Base-by-base conservation (phyloP, 2,113 vertebrate species). In the Nyctereutes procyonoides region DNA sequence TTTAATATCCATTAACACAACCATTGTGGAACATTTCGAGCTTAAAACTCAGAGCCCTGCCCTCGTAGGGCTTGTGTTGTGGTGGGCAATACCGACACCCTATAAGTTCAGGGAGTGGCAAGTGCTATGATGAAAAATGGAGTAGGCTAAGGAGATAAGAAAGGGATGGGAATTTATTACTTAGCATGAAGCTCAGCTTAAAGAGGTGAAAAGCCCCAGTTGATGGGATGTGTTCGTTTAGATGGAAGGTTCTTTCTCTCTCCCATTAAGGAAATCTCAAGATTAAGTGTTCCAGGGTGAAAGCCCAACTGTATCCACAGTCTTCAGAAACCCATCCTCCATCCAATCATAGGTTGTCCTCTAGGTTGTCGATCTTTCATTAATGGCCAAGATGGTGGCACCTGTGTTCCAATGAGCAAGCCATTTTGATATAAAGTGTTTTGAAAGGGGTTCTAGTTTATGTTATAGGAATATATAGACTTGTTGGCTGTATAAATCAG, bases 241-340 rank as follows among this genome's bases (percentile, higher is more conserved):
- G 38, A 35, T 19, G 73, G 16, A 15, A 62, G 71, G 76, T 85
- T 20, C 5, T 3, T 82, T 53, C 56, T 93, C 4, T n/a, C 60
- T 77, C 26, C 16, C 2, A 0, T 24, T 24, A 51, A 0, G 17
- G 51, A 82, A 62, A 8, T 17, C 60, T 82, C 35, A 20, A 74
- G n/a, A 30, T 24, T 19, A 5, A 35, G 1, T 17, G 3, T 38
- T n/a, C 35, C 38, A 48, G 3, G 28, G 22, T 17, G 32, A 7
- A 6, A 17, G 2, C 0, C 0, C 19, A 1, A 2, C 30, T 32
- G 26, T 43, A 7, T 32, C 6, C n/a, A 16, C 14, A n/a, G 7
- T 94, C 63, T 38, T 81, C 35, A 80, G 88, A 67, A 92, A 48
- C 20, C 15, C 22, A 16, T 19, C 1, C 55, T 63, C 28, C 77